Conservation (phyloP, 2,797 vertebrate species). For the Dromococcyx pavoninus region DNA sequence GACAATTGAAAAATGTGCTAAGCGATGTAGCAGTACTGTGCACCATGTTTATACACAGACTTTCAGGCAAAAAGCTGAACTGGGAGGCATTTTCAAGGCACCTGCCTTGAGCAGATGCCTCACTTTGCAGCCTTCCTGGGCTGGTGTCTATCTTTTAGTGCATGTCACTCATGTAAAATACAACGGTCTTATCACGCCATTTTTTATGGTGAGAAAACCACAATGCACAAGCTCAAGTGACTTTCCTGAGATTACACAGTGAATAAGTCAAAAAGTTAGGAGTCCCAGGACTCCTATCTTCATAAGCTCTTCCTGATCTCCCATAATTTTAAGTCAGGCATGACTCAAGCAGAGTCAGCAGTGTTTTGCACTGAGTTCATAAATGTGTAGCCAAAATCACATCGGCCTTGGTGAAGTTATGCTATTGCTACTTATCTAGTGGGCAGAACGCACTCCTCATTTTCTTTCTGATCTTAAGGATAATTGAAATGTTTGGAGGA, state of each 20-base stretch:
- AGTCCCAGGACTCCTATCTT: neutral
- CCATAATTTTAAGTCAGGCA: neutral
- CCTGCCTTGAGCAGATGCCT: neutral
- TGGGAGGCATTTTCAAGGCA: slow-evolving; percentile 36
- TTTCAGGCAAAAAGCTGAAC: neutral
- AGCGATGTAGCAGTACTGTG: neutral
- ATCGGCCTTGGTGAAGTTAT: neutral
- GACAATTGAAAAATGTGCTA: slow-evolving; percentile 56
- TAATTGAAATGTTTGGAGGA: neutral
- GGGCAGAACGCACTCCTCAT: neutral
- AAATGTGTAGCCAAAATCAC: neutral
- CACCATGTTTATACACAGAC: slow-evolving; percentile 45
- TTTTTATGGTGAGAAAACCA: neutral
- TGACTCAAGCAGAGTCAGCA: neutral
- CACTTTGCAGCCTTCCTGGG: neutral
- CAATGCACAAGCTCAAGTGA: neutral
- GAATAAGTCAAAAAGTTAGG: neutral
- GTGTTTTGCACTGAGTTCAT: neutral
- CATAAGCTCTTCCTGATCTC: neutral
- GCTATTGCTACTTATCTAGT: neutral
- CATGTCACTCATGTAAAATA: neutral
- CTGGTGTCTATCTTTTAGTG: neutral
- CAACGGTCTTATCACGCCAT: neutral
- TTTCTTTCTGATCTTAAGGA: neutral
- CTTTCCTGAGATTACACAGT: neutral